These are phyloP conservation scores for Dendrocopos noguchii DNA, from an alignment of 2,113 vertebrate genomes.

Conservation along the genomic window DNA sequence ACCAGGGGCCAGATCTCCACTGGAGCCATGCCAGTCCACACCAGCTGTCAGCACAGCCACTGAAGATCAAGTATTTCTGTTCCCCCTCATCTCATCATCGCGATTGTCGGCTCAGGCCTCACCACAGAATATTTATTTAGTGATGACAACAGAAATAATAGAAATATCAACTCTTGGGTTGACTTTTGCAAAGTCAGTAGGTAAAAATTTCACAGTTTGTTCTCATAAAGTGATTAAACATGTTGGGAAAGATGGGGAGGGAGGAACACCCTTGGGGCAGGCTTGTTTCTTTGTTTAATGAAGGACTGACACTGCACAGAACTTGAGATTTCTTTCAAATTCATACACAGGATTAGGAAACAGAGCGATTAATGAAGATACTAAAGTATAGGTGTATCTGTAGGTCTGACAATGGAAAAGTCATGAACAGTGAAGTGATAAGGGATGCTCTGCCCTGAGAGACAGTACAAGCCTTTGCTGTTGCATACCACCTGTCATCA, in stretches of 20 bases:
- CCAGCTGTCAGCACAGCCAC: conserved; percentile 15
- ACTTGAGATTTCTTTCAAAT: not conserved
- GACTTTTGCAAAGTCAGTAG: not conserved
- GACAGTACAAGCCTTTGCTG: not conserved
- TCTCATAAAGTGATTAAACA: not conserved
- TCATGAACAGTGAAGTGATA: not conserved
- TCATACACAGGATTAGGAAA: not conserved
- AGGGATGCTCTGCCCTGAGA: not conserved
- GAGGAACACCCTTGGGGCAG: not conserved
- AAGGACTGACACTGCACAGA: not conserved
- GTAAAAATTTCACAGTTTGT: not conserved
- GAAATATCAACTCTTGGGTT: not conserved
- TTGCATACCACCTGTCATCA: conserved; percentile 18
- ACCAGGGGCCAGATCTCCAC: not conserved
- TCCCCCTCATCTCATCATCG: not conserved
- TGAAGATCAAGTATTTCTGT: conserved; percentile 2
- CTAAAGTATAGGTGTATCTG: fast-evolving
- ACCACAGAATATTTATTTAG: conserved; percentile 16
- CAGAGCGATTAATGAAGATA: not conserved
- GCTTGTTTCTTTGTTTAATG: not conserved
- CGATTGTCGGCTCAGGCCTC: not conserved
- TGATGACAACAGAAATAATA: not conserved
- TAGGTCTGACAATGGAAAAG: not conserved
- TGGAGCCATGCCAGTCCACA: not conserved
- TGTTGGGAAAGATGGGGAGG: not conserved